A percentile compares a stretch with the other conserved stretches of the same genome.
phyloP scores from a whole-genome alignment of 2,888 invertebrate genomes.

The Euphydryas editha region DNA sequence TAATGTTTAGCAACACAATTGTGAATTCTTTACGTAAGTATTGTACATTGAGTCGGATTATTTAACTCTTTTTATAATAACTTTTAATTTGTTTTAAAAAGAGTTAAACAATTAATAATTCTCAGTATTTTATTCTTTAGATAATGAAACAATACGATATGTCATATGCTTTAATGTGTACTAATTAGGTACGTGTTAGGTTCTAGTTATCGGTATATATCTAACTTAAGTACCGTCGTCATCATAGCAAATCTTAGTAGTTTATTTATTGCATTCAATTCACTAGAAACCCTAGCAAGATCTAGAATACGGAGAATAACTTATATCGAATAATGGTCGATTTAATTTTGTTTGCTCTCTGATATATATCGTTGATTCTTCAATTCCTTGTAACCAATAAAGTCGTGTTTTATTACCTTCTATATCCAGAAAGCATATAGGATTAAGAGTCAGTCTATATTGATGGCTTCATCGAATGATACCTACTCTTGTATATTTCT shows the following conservation, averaged over 20 bases:
- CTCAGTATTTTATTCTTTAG: too few relatives aligned
- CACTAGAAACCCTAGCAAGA: conserved; percentile 23
- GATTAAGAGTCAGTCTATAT: neutral
- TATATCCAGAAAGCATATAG: neutral
- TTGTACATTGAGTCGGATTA: conserved; percentile 3
- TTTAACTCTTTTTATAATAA: neutral
- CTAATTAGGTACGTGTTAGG: too few relatives aligned
- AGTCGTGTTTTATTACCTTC: neutral
- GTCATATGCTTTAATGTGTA: too few relatives aligned
- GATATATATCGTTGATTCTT: neutral
- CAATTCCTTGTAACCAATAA: conserved; percentile 4
- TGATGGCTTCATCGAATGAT: neutral
- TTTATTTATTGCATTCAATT: conserved; percentile 27
- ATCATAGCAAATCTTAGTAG: neutral
- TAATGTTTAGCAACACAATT: conserved; percentile 16
- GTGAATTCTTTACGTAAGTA: conserved; percentile 8
- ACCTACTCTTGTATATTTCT: neutral
- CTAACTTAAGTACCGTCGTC: neutral
- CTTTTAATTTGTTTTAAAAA: neutral
- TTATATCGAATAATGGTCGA: conserved; percentile 15
- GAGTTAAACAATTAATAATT: too few relatives aligned
- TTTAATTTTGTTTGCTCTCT: conserved; percentile 17
- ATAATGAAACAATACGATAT: too few relatives aligned
- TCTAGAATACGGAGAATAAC: conserved; percentile 38
- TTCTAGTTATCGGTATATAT: neutral